These are phyloP conservation scores for Tragulus kanchil DNA, from an alignment of 2,113 vertebrate species.

Conservation along the genomic window DNA sequence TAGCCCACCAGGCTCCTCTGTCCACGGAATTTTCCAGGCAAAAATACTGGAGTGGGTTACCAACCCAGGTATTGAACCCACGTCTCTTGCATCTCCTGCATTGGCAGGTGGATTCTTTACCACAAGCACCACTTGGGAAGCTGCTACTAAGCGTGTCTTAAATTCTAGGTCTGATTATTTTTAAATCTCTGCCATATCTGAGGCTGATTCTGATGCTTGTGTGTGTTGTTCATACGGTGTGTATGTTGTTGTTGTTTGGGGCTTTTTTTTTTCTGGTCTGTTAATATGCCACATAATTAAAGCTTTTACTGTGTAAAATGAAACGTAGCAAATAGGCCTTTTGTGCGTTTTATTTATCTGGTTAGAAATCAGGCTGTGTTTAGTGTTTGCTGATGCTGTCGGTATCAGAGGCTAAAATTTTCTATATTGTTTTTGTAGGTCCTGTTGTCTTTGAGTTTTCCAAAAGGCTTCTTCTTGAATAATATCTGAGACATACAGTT, in stretches of 20 bases:
- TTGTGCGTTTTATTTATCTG: not conserved
- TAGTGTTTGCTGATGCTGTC: not conserved
- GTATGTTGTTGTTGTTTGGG: not conserved
- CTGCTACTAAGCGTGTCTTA: not conserved
- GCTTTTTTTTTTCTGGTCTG: accelerated
- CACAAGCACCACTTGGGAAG: not conserved
- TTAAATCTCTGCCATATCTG: not conserved
- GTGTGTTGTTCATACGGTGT: not conserved
- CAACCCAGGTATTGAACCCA: accelerated
- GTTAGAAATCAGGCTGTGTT: not conserved
- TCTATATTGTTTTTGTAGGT: not conserved
- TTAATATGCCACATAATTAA: not conserved
- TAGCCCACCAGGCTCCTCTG: not conserved
- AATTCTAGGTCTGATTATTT: not conserved
- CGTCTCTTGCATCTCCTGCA: not conserved
- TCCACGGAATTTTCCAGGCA: not conserved
- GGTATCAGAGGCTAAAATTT: not conserved
- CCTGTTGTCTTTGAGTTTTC: not conserved
- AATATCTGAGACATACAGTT: not conserved
- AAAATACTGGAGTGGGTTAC: not conserved
- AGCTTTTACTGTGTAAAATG: not conserved
- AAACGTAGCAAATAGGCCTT: not conserved
- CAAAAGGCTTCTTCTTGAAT: not conserved
- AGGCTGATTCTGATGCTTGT: not conserved
- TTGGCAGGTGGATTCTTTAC: not conserved